Evolutionary conservation across 2,113 vertebrate genomes (phyloP).

Genomic region (Sebastes schlegelii): DNA sequence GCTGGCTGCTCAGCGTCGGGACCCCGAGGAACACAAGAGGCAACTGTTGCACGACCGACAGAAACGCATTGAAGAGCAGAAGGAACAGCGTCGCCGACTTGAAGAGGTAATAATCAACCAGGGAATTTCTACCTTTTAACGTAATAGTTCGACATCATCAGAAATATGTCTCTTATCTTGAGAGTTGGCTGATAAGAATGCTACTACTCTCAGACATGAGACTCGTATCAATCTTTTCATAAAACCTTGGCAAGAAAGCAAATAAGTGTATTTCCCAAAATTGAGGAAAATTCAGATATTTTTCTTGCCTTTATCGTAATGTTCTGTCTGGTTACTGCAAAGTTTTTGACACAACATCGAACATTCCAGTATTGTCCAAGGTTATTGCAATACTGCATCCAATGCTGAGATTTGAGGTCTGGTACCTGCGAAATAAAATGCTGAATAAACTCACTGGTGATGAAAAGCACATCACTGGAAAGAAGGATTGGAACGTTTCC

Average conservation of each 20-base stretch:
- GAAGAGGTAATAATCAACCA: conserved; percentile 86
- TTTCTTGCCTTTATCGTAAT: not conserved
- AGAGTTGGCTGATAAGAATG: not conserved
- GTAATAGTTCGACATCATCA: not conserved
- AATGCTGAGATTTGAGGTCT: not conserved
- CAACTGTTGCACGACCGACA: conserved; percentile 92
- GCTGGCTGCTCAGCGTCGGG: conserved; percentile 88
- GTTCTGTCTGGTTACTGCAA: not conserved
- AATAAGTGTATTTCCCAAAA: not conserved
- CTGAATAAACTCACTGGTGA: not conserved
- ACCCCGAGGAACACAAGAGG: conserved; percentile 93
- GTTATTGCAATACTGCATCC: not conserved
- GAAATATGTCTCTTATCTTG: not conserved
- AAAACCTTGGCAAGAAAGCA: not conserved
- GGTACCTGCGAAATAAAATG: not conserved
- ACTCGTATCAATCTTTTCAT: not conserved
- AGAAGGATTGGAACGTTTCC: not conserved
- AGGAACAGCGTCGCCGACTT: conserved; percentile 90
- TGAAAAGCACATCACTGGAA: not conserved
- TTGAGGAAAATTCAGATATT: not conserved
- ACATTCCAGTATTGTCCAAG: not conserved
- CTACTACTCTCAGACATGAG: not conserved
- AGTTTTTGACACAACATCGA: not conserved
- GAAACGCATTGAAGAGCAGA: conserved; percentile 93
- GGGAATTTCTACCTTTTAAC: not conserved